Evolutionary conservation across 1,140 invertebrate species (phyloP).

Genomic region (Sinonovacula constricta): DNA sequence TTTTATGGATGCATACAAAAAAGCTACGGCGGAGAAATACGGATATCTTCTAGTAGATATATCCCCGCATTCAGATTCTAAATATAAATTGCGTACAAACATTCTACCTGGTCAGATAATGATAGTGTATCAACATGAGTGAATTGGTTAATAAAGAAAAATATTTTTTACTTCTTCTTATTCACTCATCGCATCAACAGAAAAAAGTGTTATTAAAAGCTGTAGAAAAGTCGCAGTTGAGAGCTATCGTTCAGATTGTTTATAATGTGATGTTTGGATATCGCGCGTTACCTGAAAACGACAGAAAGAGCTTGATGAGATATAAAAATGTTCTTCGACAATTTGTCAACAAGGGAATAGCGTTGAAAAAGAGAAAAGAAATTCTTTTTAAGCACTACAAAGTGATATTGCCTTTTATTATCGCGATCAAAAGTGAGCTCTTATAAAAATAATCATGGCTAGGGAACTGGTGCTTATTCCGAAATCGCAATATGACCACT

Average conservation of each 20-base stretch:
- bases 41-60: constrained; percentile 30
- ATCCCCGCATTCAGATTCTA: too few relatives aligned
- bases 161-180: constrained; percentile 13
- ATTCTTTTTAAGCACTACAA: constrained; percentile 23
- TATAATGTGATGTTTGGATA: constrained; percentile 14
- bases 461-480: constrained; percentile 17
- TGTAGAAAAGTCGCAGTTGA: constrained; percentile 31
- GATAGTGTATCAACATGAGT: constrained; percentile 28
- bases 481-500: constrained; percentile 23
- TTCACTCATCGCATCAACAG: constrained; percentile 22
- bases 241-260: constrained; percentile 35
- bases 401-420: constrained; percentile 25
- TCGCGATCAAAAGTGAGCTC: constrained; percentile 5
- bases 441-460: constrained; percentile 23
- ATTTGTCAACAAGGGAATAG: constrained; percentile 29
- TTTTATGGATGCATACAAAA: too few relatives aligned
- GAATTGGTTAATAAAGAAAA: constrained; percentile 28
- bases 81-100: constrained; percentile 25
- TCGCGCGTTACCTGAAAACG: constrained; percentile 19
- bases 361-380: constrained; percentile 33
- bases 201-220: constrained; percentile 25
- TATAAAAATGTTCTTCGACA: constrained; percentile 29
- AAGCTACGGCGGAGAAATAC: constrained; percentile 25
- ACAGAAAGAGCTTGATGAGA: constrained; percentile 21
- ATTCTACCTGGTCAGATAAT: constrained; percentile 30